Evolutionary conservation across 2,888 invertebrate genomes (phyloP), one percentile per base, ranked within the genome.

Genomic region (Hirtodrosophila duncani): DNA sequence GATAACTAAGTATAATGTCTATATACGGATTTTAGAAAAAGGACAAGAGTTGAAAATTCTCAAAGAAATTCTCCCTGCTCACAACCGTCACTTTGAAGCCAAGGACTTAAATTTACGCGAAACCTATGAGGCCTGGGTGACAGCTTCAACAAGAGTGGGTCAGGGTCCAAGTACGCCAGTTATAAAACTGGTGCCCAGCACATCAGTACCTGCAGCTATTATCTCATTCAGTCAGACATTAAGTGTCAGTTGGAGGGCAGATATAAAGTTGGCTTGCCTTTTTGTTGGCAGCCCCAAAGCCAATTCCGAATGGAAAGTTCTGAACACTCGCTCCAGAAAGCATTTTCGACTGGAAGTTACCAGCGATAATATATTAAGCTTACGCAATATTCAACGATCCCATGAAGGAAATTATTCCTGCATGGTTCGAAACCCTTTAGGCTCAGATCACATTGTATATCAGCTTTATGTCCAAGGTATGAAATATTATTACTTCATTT

Each of bases 51-150:
- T 88, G 33, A 89, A 88, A 78, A 88, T 88, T 63, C 81, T 87
- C 2, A 88, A 88, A 36, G 85, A 86, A 51, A 84, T 87, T 10
- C 63, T 88, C 38, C 85, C 87, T 2, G 87, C 89, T n/a, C 87
- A 87, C 51, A 87, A 87, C 66, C 84, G 87, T 17, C 88, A 89
- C 61, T 89, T 89, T 63, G 88, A 90, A 63, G 88, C 88, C 0
- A 87, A 86, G 37, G 89, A 89, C 41, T 80, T 91, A 43, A 88
- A 88, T 53, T 85, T 85, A 31, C 86, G 88, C 26, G 88, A 89
- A 62, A 88, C 89, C 11, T 91, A 91, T 69, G 90, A 90, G 69
- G 89, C 91, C 44, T 90, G 90, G 88, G 89, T 91, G 2, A 89
- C 90, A 1, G 91, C 91, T 1, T 89, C 89, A 11, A 91, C 91